phyloP scores from a whole-genome alignment of 2,113 vertebrate genomes.

The Ancistrus triradiatus region DNA sequence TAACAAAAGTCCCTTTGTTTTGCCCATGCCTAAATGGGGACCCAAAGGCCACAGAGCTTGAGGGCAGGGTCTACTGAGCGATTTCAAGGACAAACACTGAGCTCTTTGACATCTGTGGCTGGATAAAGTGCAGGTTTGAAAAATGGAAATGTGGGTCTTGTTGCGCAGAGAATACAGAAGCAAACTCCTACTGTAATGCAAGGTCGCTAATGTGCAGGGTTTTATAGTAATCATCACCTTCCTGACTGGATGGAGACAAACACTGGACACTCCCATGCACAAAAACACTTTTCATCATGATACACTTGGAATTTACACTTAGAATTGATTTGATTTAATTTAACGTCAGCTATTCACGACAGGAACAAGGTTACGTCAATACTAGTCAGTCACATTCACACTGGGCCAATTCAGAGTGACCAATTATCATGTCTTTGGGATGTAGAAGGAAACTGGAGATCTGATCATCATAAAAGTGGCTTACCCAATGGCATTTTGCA shows the following conservation, averaged over 20 bases:
- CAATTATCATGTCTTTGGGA: no score
- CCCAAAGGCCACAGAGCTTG: constrained; percentile 29
- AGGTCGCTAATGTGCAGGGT: background rate
- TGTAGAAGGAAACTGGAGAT: no score
- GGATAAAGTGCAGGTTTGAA: constrained; percentile 4
- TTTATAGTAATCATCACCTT: background rate
- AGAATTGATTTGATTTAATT: no score
- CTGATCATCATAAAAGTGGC: no score
- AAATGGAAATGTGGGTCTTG: constrained; percentile 1
- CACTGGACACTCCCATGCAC: no score
- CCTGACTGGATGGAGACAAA: background rate
- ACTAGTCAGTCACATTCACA: no score
- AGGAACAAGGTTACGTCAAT: no score
- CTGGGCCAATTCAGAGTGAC: no score
- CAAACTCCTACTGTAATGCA: background rate
- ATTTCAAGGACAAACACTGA: constrained; percentile 27
- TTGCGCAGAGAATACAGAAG: background rate
- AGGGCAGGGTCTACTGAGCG: constrained; percentile 18
- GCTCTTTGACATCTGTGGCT: constrained; percentile 29
- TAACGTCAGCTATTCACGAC: no score
- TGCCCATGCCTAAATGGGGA: constrained; percentile 16
- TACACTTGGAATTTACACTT: no score
- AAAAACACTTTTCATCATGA: no score
- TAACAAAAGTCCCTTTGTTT: constrained; percentile 32
- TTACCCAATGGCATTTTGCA: no score